These are phyloP conservation scores for Macrotus californicus DNA, from an alignment of 2,113 vertebrate genomes.

Conservation along the genomic window DNA sequence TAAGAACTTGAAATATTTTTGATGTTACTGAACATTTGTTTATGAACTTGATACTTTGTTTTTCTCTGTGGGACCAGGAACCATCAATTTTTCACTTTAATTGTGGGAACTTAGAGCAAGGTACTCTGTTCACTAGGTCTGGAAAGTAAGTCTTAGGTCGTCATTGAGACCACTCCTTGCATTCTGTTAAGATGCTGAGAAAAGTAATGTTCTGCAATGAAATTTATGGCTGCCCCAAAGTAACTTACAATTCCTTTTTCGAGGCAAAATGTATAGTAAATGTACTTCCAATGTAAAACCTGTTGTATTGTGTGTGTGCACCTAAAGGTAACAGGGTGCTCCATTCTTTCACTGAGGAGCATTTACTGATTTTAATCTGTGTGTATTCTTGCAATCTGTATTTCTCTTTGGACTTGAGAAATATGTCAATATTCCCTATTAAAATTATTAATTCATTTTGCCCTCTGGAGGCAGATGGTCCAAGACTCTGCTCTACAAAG, in stretches of 20 bases:
- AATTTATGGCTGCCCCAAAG: background rate
- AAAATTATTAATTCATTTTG: background rate
- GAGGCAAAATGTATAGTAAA: background rate
- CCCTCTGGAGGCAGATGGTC: background rate
- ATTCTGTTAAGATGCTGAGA: background rate
- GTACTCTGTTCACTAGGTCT: background rate
- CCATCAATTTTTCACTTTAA: background rate
- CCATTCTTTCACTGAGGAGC: background rate
- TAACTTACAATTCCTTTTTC: background rate
- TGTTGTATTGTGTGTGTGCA: background rate
- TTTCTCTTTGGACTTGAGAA: background rate
- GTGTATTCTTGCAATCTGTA: background rate
- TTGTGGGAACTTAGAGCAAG: background rate
- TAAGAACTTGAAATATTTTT: background rate
- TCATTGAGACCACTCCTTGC: background rate
- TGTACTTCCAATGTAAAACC: background rate
- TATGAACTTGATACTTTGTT: background rate
- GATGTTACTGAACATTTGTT: background rate
- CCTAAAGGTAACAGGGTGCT: background rate
- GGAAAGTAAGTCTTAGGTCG: background rate
- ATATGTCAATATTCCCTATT: background rate
- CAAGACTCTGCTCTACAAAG: background rate
- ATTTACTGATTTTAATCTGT: background rate
- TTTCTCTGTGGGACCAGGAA: background rate
- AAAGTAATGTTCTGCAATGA: background rate